Conservation (phyloP, 2,888 invertebrate genomes). For the Drosophila nigricruria region DNA sequence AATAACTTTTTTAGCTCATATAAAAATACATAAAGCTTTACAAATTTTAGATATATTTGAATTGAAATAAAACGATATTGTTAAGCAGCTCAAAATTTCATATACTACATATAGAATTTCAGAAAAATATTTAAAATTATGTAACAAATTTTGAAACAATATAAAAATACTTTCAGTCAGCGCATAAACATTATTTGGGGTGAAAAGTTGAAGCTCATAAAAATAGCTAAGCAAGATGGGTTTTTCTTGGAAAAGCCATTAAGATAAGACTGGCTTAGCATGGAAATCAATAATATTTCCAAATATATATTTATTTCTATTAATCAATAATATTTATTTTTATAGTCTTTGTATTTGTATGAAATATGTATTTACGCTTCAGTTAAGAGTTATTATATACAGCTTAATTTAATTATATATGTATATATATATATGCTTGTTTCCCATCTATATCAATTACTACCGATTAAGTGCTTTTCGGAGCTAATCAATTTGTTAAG, state of each 20-base stretch:
- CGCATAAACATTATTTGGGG: background rate
- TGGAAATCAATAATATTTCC: background rate
- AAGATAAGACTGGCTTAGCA: constrained; percentile 4
- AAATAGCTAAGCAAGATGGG: background rate
- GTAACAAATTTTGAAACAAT: background rate
- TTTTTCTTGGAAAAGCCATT: background rate
- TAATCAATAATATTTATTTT: background rate
- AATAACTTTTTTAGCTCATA: no score
- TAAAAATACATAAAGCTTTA: no score
- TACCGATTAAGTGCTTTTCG: constrained; percentile 18
- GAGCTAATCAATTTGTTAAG: constrained; percentile 19
- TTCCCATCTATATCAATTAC: constrained; percentile 21
- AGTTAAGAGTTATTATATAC: background rate
- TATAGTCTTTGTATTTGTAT: background rate
- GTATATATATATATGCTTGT: background rate
- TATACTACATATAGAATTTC: background rate
- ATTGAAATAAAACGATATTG: no score
- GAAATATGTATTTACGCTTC: background rate
- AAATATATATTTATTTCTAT: background rate
- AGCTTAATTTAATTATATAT: background rate
- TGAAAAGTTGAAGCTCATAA: constrained; percentile 1
- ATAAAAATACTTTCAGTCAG: background rate
- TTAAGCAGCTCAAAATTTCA: no score
- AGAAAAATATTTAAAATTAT: background rate
- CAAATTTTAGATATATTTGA: no score